Evolutionary conservation across 2,888 invertebrate species (phyloP), one percentile per base, ranked within the genome.

Genomic region (Brassicogethes aeneus): DNA sequence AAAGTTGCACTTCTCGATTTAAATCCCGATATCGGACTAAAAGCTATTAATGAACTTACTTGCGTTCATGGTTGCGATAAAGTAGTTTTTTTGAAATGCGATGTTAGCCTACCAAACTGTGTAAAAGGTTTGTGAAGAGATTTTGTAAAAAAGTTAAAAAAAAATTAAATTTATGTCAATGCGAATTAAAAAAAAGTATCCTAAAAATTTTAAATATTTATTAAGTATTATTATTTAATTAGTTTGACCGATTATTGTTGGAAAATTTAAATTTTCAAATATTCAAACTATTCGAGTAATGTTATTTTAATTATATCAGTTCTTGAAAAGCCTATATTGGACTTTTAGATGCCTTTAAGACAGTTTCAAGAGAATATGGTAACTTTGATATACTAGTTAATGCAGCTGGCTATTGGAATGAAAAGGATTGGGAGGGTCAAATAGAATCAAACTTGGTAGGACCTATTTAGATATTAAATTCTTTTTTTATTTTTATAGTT

Each of bases 361-460:
- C 48, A 14, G 44, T 52, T 2, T 39, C 46, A 16, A 51, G 51
- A 12, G 45, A 42, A 2, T 54, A 42, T 39, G 51, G 51, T 17
- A 46, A 43, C 37, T 46, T 60, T 10, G 60, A 62, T 33, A 57
- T 61, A 8, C 56, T 61, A 3, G 57, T 62, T 15, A 61, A 64
- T 39, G 50, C 55, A 3, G 59, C 56, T 2, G 59, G 64, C n/a
- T 54, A 66, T 17, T 53, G 61, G 46, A 55, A 65, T 42, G 66
- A 64, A 40, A 39, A 47, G 15, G 45, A 59, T 17, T 68, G 68
- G 66, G 62, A 64, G 43, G 45, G 56, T 3, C 57, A 62, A 52
- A 51, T 69, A 8, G 58, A 61, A n/a, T 60, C 61, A 7, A 67
- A 68, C 46, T 42, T 68, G 46, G 62, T 63, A 42, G 52, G 58